A percentile compares a stretch with the other conserved stretches of the same genome.
phyloP scores from a whole-genome alignment of 2,113 vertebrate genomes.

The Zapornia atra region DNA sequence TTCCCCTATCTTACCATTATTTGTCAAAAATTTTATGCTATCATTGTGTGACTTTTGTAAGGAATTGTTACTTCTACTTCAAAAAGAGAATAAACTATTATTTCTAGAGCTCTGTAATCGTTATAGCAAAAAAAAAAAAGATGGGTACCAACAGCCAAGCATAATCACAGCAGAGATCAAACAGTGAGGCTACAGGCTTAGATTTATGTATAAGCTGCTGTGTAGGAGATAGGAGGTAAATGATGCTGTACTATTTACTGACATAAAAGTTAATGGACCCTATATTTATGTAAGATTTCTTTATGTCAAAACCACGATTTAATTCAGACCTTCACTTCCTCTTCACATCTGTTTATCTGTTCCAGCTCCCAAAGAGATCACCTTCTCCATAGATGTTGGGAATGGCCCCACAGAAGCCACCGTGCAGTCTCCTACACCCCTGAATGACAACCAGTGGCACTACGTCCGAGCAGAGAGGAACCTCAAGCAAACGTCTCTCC shows the following conservation, averaged over 20 bases:
- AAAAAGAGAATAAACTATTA: background rate
- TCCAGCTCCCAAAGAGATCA: conserved; percentile 88
- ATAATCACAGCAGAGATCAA: conserved; percentile 21
- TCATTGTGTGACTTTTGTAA: background rate
- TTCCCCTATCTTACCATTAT: background rate
- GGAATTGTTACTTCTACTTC: background rate
- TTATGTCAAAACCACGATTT: background rate
- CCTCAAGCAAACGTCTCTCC: conserved; percentile 90
- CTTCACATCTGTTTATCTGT: background rate
- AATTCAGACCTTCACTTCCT: background rate
- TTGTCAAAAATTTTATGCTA: background rate
- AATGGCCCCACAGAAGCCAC: conserved; percentile 85
- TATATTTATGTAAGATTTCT: conserved; percentile 34
- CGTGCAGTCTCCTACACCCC: conserved; percentile 82
- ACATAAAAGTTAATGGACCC: conserved; percentile 42
- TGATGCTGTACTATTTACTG: conserved; percentile 3
- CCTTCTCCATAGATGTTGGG: conserved; percentile 91
- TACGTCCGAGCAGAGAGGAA: conserved; percentile 88
- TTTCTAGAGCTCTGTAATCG: background rate
- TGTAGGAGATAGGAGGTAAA: conserved; percentile 45
- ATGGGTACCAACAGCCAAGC: background rate
- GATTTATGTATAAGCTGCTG: conserved; percentile 28
- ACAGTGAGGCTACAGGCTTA: background rate
- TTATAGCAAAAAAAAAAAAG: background rate
- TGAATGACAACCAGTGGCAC: conserved; percentile 98